Conservation (phyloP, 2,797 vertebrate genomes). For the Rhadinocentrus ornatus region DNA sequence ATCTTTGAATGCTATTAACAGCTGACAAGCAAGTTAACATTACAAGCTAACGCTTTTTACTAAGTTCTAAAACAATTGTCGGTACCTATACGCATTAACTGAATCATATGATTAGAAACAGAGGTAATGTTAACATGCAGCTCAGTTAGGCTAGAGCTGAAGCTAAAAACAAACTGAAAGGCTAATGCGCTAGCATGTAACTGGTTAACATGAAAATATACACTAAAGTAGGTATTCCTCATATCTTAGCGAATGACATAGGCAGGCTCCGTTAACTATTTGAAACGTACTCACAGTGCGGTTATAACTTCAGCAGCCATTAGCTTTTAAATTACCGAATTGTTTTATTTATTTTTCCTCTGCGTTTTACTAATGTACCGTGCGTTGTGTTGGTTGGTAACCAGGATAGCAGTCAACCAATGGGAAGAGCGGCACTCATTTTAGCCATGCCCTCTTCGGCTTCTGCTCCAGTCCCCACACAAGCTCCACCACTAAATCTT, state of each 20-base stretch:
- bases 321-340: slow-evolving; percentile 10
- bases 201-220: slow-evolving; percentile 14
- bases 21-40: neutral
- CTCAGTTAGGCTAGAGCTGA: slow-evolving; percentile 1
- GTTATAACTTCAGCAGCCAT: slow-evolving; percentile 6
- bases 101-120: neutral
- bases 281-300: slow-evolving; percentile 36
- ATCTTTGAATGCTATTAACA: neutral
- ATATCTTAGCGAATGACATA: accelerated
- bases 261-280: accelerated
- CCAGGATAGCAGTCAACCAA: slow-evolving; percentile 76
- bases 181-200: slow-evolving; percentile 50
- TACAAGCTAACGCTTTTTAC: neutral
- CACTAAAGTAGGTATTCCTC: neutral
- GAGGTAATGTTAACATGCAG: slow-evolving; percentile 13
- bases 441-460: slow-evolving; percentile 49
- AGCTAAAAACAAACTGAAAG: slow-evolving; percentile 58
- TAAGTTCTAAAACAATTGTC: too few species aligned
- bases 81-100: neutral
- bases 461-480: slow-evolving; percentile 1
- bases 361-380: slow-evolving; percentile 61
- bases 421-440: slow-evolving; percentile 27
- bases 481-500: slow-evolving; percentile 14
- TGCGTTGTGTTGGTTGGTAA: slow-evolving; percentile 74
- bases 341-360: slow-evolving; percentile 19